These are phyloP conservation scores for Haliaeetus leucogaster DNA, from an alignment of 2,113 vertebrate genomes.

Conservation along the genomic window DNA sequence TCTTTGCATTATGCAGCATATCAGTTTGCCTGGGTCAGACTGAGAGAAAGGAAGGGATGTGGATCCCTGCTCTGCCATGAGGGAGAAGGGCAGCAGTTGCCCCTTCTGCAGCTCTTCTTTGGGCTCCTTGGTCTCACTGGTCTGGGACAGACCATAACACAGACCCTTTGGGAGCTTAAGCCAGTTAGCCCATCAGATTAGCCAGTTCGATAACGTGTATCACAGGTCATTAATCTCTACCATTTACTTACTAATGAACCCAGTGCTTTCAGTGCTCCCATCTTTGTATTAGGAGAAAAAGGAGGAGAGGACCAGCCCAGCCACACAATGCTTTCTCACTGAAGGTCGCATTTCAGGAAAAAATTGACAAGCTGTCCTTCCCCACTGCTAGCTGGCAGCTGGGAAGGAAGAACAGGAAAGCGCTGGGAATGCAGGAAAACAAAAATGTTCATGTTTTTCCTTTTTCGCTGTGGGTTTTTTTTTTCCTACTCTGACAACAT, in stretches of 20 bases:
- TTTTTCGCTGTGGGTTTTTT: background rate
- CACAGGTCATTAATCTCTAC: background rate
- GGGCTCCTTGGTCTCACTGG: background rate
- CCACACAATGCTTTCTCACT: background rate
- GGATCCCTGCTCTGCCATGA: background rate
- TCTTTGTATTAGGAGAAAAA: background rate
- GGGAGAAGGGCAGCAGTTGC: background rate
- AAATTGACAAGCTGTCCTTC: background rate
- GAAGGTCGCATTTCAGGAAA: conserved; percentile 3
- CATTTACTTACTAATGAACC: background rate
- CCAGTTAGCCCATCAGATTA: background rate
- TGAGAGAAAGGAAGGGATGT: background rate
- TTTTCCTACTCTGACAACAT: background rate
- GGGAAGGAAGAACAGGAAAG: conserved; percentile 27
- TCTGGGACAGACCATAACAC: background rate
- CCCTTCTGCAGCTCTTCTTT: background rate
- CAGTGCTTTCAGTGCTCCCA: background rate
- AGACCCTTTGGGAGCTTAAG: background rate
- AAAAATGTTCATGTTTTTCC: background rate
- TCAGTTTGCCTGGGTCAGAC: background rate
- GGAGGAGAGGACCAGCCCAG: background rate
- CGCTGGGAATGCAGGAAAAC: conserved; percentile 21
- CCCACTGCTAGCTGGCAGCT: background rate
- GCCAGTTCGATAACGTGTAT: background rate
- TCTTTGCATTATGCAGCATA: background rate